Evolutionary conservation across 2,797 vertebrate genomes (phyloP), one percentile per base, ranked within the genome.

Genomic region (Ficedula albicollis): DNA sequence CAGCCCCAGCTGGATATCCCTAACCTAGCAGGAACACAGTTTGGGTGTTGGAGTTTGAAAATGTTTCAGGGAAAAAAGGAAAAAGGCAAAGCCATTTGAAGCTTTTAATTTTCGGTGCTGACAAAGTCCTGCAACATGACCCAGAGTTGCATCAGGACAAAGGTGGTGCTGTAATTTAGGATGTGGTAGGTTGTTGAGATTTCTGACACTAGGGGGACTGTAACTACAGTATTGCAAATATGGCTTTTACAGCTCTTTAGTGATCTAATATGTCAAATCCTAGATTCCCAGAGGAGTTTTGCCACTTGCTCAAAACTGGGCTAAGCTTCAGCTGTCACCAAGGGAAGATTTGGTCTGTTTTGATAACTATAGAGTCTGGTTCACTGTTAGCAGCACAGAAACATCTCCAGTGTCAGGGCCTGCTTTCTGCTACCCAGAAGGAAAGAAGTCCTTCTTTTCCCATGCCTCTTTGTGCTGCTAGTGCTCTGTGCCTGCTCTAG

Each of bases 391-490:
- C 60, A 81, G 56, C 46, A 19, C 8, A 8, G 25, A 32, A 59
- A 56, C 41, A 21, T 39, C 27, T 12, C 51, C 6, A 8, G 13
- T 11, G 32, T 34, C 55, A 34, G 56, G 34, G 13, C 17, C 56
- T 64, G 26, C 60, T 59, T 67, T 44, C 23, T 44, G 6, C 38
- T 46, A 13, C 8, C 18, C 2, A 41, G 32, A 46, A 73, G 34
- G 25, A 21, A 55, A 67, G 11, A 43, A 38, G 14, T 7, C 11
- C 22, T 15, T 6, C 67, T 79, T 70, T 78, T 30, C 19, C 13
- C 5, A 0, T 22, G 7, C 18, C 46, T 6, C 55, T 79, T 44
- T 0, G 0, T 26, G 27, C 10, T 54, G 9, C 17, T 11, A 15
- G 38, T 52, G 52, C 32, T 59, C 29, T 3, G 8, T 36, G 39